These are phyloP conservation scores for Centruroides sculpturatus DNA, from an alignment of 1,140 invertebrate genomes.

Conservation along the genomic window DNA sequence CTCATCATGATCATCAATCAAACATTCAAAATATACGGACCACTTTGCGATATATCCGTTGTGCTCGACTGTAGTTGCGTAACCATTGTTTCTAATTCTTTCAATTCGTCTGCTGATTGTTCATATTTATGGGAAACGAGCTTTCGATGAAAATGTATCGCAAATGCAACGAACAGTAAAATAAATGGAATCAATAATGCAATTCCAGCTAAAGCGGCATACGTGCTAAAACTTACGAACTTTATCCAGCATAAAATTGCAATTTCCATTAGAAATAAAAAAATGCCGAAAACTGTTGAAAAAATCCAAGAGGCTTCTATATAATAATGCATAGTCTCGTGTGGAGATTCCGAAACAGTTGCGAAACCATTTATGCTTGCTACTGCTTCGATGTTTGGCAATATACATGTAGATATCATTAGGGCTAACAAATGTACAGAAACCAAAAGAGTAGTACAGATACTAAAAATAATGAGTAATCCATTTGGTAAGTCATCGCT, in stretches of 20 bases:
- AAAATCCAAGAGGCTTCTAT: conserved; percentile 96
- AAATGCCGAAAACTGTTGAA: conserved; percentile 80
- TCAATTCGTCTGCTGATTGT: conserved; percentile 61
- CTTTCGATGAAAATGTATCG: conserved; percentile 84
- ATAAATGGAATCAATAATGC: conserved; percentile 78
- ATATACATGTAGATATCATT: conserved; percentile 98
- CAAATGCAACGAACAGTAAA: conserved; percentile 79
- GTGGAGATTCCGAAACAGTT: conserved; percentile 33
- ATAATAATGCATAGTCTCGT: conserved; percentile 42
- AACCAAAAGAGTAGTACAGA: conserved; percentile 89
- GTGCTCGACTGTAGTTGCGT: conserved; percentile 34
- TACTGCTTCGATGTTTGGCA: conserved; percentile 47
- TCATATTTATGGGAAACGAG: conserved; percentile 81
- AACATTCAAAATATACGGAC: conserved; percentile 11
- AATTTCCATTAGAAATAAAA: conserved; percentile 87
- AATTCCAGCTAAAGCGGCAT: conserved; percentile 26
- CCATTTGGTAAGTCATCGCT: conserved; percentile 56
- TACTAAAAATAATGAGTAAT: conserved; percentile 81
- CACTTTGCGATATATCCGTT: conserved; percentile 9
- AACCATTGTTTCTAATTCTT: conserved; percentile 67
- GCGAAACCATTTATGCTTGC: conserved; percentile 28
- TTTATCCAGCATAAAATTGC: conserved; percentile 77
- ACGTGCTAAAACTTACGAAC: conserved; percentile 15
- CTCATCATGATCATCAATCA: background rate
- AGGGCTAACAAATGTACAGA: conserved; percentile 94